Evolutionary conservation across 2,888 invertebrate species (phyloP).

Genomic region (Acleris emargana): DNA sequence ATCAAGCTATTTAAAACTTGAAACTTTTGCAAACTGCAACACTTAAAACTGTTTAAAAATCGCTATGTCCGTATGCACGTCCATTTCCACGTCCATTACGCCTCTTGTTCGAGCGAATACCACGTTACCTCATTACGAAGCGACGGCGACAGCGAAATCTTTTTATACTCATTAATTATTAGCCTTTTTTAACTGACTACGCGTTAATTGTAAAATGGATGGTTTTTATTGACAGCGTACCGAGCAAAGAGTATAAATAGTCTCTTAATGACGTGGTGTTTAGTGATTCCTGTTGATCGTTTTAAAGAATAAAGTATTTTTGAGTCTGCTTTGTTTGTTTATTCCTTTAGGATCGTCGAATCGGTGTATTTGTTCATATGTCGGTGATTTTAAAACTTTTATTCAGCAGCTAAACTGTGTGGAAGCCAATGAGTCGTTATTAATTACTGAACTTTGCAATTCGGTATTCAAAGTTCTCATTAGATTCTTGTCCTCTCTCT

Average conservation of each 20-base stretch:
- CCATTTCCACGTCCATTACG: background rate
- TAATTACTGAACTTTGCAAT: too few relatives aligned
- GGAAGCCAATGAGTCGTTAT: too few relatives aligned
- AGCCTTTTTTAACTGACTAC: conserved; percentile 39
- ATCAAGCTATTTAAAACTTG: background rate
- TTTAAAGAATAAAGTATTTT: too few relatives aligned
- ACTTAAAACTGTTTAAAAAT: conserved; percentile 53
- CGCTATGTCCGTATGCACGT: background rate
- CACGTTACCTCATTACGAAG: background rate
- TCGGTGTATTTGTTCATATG: too few relatives aligned
- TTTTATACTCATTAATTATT: conserved; percentile 37
- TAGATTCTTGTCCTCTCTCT: too few relatives aligned
- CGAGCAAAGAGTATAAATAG: background rate
- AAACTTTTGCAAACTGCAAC: conserved; percentile 42
- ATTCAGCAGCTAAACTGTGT: too few relatives aligned
- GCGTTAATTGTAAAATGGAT: conserved; percentile 52
- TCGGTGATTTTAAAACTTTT: too few relatives aligned
- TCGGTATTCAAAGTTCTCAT: too few relatives aligned
- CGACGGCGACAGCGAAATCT: conserved; percentile 37
- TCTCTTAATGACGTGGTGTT: background rate
- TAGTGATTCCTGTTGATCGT: background rate
- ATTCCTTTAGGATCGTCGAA: too few relatives aligned
- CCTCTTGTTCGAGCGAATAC: background rate
- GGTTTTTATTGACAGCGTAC: conserved; percentile 29
- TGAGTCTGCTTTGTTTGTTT: too few relatives aligned